Evolutionary conservation across 1,140 invertebrate genomes (phyloP), one percentile per base, ranked within the genome.

Genomic region (Sinonovacula constricta): DNA sequence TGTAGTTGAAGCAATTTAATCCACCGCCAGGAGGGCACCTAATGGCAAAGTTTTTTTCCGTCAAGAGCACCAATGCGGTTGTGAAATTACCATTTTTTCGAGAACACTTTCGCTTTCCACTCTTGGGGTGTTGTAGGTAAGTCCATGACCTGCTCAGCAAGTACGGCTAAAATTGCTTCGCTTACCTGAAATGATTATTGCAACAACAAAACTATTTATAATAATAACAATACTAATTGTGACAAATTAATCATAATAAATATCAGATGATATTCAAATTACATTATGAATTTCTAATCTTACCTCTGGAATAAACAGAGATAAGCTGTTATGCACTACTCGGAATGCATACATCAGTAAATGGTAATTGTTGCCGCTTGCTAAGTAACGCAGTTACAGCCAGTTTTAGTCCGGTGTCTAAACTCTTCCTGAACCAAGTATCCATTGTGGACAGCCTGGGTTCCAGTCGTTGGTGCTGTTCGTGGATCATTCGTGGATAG

Each of bases 21-120:
- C 86, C 87, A 62, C 62, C 74, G 45, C 87, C 78, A 62, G 66
- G 18, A 49, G 90, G 89, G 39, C 80, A 72, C 69, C 87, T 67
- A 26, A 92, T 88, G 24, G 39, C 24, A 10, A 91, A 54, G 80
- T 91, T 91, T n/a, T 75, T 91, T 91, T 4, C 91, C 90, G 86
- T 92, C 91, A 7, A 92, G 60, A 10, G 87, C 86, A 24, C 88
- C 90, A 3, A 82, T 26, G 82, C 88, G 91, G 68, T 89, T 85
- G 3, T 90, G 88, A 74, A 90, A 88, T 63, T 92, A 83, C 90
- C 89, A 91, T 34, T 69, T 78, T 26, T 80, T 30, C 10, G 22
- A 14, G 51, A 79, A 79, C 4, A 70, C 30, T 15, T 39, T 70
- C 2, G 5, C 5, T 63, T 30, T 49, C 76, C 76, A 71, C 7